Evolutionary conservation across 2,113 vertebrate species (phyloP).

Genomic region (Pseudorectes ferrugineus): DNA sequence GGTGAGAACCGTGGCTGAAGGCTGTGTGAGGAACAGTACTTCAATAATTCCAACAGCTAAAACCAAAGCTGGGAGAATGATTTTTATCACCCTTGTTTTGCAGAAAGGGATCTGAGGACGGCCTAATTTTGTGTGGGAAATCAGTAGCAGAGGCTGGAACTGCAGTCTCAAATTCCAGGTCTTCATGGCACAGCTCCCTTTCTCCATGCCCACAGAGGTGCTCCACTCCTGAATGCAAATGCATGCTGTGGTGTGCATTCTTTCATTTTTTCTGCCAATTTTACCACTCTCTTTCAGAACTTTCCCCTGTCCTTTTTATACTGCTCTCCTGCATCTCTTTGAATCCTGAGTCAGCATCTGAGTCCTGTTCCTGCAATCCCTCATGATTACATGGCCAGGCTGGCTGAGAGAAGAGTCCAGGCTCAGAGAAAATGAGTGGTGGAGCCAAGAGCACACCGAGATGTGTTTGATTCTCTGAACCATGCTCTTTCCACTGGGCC

Average conservation of each 20-base stretch:
- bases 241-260: background rate
- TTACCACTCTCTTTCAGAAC: background rate
- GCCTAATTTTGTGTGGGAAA: background rate
- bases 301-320: background rate
- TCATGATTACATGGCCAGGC: background rate
- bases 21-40: background rate
- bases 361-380: background rate
- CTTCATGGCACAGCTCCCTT: background rate
- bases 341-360: background rate
- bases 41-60: background rate
- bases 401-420: background rate
- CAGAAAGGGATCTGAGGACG: background rate
- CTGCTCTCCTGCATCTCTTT: background rate
- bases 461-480: background rate
- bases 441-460: background rate
- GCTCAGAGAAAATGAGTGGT: background rate
- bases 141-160: background rate
- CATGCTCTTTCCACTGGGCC: conserved; percentile 15
- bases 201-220: background rate
- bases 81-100: background rate
- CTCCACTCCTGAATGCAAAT: background rate
- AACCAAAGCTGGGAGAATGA: background rate
- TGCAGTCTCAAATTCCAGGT: background rate
- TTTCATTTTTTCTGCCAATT: background rate
- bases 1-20: background rate